These are phyloP conservation scores for Pandion haliaetus DNA, from an alignment of 2,113 vertebrate genomes.

Conservation along the genomic window DNA sequence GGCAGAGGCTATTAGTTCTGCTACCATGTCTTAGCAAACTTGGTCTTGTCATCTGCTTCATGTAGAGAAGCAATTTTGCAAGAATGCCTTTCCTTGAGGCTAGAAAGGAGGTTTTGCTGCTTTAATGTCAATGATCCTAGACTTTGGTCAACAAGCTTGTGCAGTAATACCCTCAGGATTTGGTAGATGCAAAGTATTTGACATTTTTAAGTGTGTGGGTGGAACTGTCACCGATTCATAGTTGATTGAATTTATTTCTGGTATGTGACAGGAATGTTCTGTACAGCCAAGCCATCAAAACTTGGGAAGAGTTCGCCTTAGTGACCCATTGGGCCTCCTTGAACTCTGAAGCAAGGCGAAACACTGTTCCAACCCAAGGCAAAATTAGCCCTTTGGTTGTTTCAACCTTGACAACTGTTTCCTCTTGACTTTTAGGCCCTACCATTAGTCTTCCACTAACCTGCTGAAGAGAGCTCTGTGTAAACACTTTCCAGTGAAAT, in stretches of 20 bases:
- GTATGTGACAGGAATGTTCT: not conserved
- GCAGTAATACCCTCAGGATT: not conserved
- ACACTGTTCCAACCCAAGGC: not conserved
- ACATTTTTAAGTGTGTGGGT: not conserved
- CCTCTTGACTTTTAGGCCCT: not conserved
- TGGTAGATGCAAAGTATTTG: not conserved
- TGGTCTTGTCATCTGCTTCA: not conserved
- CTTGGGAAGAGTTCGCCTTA: not conserved
- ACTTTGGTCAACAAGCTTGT: not conserved
- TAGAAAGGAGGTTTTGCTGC: not conserved
- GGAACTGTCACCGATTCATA: not conserved
- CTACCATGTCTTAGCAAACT: not conserved
- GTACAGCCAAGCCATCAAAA: not conserved
- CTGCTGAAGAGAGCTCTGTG: not conserved
- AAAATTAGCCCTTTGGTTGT: not conserved
- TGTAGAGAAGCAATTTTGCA: not conserved
- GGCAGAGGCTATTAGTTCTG: not conserved
- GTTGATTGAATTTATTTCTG: not conserved
- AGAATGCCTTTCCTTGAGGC: not conserved
- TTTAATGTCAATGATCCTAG: not conserved
- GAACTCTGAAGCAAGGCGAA: not conserved
- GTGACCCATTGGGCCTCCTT: not conserved
- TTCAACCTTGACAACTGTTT: not conserved
- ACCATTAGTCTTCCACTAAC: not conserved
- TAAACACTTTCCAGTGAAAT: not conserved